A percentile compares a stretch with the other conserved stretches of the same genome.
Evolutionary conservation across 2,113 vertebrate species (phyloP).

Genomic region (Sakesphorus luctuosus): DNA sequence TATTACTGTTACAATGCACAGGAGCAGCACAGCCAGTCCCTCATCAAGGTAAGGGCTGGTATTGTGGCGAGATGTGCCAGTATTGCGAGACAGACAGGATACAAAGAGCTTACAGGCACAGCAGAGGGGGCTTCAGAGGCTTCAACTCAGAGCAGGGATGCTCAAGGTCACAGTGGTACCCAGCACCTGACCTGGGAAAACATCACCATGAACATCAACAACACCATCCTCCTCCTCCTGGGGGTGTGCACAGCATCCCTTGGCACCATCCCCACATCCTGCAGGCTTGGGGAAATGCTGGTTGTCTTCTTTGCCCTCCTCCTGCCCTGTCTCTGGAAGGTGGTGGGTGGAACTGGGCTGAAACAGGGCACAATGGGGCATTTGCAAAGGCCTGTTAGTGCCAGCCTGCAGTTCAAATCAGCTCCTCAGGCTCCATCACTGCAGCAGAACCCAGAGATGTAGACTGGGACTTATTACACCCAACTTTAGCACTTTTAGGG

Average conservation of each 20-base stretch:
- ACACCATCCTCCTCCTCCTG: rapidly evolving
- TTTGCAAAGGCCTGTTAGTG: background rate
- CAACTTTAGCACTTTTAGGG: background rate
- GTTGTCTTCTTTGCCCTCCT: background rate
- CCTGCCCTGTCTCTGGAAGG: background rate
- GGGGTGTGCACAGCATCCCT: background rate
- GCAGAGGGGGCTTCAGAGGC: background rate
- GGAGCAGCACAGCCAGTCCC: background rate
- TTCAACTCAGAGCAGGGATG: rapidly evolving
- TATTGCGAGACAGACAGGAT: background rate
- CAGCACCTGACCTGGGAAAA: rapidly evolving
- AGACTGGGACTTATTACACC: rapidly evolving
- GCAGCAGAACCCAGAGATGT: background rate
- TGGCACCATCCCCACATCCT: rapidly evolving
- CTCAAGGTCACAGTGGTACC: background rate
- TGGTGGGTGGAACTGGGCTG: background rate
- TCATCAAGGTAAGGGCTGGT: background rate
- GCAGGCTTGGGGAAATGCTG: background rate
- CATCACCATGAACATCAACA: rapidly evolving
- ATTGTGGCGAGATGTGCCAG: background rate
- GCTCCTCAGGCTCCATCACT: background rate
- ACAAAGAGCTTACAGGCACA: background rate
- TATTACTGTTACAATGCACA: background rate
- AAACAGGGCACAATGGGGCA: no score
- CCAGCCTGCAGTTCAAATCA: background rate